Conservation (phyloP, 2,113 vertebrate genomes). For the Myotis brandtii region DNA sequence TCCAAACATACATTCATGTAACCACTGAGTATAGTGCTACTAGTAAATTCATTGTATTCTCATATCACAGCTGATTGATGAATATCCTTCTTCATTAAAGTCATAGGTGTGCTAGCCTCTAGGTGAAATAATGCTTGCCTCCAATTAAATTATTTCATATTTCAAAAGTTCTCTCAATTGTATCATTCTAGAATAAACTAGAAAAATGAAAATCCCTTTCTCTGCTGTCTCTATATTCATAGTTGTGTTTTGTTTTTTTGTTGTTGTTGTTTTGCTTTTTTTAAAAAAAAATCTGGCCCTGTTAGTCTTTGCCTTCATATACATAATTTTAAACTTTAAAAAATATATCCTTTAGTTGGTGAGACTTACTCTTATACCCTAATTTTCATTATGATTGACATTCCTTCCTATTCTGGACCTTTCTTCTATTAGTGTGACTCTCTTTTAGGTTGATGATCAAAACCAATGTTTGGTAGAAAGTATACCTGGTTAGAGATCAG, state of each 20-base stretch:
- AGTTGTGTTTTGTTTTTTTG: neutral
- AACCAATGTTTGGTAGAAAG: neutral
- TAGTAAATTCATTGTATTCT: neutral
- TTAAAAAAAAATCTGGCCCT: neutral
- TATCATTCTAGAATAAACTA: neutral
- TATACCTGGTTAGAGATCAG: neutral
- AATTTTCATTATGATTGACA: neutral
- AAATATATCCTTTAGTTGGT: neutral
- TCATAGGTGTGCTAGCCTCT: neutral
- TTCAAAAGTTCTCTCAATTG: neutral
- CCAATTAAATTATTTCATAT: slow-evolving; percentile 2
- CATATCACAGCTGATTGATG: neutral
- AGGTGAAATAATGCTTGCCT: neutral
- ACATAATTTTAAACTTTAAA: neutral
- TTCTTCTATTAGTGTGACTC: neutral
- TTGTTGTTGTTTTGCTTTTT: neutral
- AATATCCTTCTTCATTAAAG: neutral
- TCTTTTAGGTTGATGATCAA: neutral
- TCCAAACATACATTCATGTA: neutral
- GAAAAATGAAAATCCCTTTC: neutral
- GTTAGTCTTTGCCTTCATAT: neutral
- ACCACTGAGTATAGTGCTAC: neutral
- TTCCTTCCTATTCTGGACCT: neutral
- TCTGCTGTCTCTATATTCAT: neutral
- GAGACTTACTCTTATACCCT: neutral